Percentiles rank a stretch among this genome's conserved stretches.
These are phyloP conservation scores for Ectemnius cavifrons DNA, from an alignment of 2,888 invertebrate species.

Conservation along the genomic window DNA sequence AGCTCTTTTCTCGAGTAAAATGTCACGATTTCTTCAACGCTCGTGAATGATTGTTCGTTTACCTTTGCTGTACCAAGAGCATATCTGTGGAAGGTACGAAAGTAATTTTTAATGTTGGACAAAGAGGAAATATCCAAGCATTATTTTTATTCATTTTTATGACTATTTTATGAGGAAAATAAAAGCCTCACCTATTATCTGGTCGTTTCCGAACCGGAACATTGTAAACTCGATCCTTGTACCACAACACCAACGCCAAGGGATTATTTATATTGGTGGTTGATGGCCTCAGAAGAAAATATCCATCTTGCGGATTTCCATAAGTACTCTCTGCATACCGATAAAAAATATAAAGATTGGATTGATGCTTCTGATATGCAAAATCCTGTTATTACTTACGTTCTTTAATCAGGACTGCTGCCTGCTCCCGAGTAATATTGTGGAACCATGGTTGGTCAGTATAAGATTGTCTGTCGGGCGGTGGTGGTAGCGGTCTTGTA, in stretches of 20 bases:
- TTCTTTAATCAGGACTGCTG: conserved; percentile 69
- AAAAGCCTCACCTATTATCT: conserved; percentile 70
- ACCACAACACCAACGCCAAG: conserved; percentile 76
- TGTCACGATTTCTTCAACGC: conserved; percentile 73
- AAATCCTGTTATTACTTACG: conserved; percentile 60
- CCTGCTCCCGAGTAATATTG: conserved; percentile 72
- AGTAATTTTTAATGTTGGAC: conserved; percentile 16
- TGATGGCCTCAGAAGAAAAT: conserved; percentile 76
- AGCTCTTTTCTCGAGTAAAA: conserved; percentile 73
- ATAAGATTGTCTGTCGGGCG: conserved; percentile 67
- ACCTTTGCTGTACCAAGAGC: conserved; percentile 75
- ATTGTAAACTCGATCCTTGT: conserved; percentile 75
- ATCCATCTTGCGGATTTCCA: conserved; percentile 71
- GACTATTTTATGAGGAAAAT: not conserved
- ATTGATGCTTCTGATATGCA: not conserved
- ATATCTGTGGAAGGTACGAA: conserved; percentile 61
- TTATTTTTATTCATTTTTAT: conserved; percentile 4
- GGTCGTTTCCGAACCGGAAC: conserved; percentile 74
- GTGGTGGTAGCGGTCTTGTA: conserved; percentile 71
- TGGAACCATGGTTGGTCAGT: conserved; percentile 74
- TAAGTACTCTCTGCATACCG: conserved; percentile 63
- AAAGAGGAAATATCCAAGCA: conserved; percentile 10
- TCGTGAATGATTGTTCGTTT: conserved; percentile 74
- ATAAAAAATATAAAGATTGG: not conserved
- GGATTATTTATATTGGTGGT: conserved; percentile 74